Base-by-base conservation (phyloP, 2,888 invertebrate genomes). In the Serrognathus titanus region DNA sequence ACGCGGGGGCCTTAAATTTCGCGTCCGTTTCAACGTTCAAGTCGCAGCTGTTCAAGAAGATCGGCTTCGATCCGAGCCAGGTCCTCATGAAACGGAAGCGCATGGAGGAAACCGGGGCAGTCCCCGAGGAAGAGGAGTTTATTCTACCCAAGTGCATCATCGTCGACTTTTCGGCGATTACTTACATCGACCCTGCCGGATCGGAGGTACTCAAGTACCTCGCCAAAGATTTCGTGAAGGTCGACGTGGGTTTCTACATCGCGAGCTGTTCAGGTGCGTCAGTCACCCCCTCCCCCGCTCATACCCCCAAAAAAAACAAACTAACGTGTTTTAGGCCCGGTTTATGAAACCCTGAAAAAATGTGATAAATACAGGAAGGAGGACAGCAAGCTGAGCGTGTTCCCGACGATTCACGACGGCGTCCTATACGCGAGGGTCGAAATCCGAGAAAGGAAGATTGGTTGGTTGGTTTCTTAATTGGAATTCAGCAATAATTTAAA, bases 1-100 rank as follows among this genome's bases (percentile, higher is more conserved):
- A 89, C 74, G 85, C 85, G 63, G 90, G 90, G 0, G 86, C 86
- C 0, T 73, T 90, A 20, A 89, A 88, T 78, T 90, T 90, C 71
- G 88, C 88, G 2, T 86, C 85, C 9, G 83, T 84, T 63, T 82
- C 83, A 57, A 77, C 82, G 51, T 89, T 89, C 65, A 83, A 82
- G 57, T 75, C 79, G 2, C 74, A 79, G 13, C 71, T 87, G 5
- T 79, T 80, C 63, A 75, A 77, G 52, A 76, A 79, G 35, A 75
- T 84, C 1, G 80, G 80, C 3, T 71, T 84, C 13, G 76, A 81
- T 58, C 79, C 80, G 0, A 74, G 74, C 1, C 75, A 74, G n/a
- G 66, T 80, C 6, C 63, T 80, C 1, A 73, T 77, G 24, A 72
- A 69, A 38, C 67, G 76, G 40, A 63, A 64, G 1, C 78, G 78